Conservation (phyloP, 2,113 vertebrate genomes). For the Lates calcarifer region DNA sequence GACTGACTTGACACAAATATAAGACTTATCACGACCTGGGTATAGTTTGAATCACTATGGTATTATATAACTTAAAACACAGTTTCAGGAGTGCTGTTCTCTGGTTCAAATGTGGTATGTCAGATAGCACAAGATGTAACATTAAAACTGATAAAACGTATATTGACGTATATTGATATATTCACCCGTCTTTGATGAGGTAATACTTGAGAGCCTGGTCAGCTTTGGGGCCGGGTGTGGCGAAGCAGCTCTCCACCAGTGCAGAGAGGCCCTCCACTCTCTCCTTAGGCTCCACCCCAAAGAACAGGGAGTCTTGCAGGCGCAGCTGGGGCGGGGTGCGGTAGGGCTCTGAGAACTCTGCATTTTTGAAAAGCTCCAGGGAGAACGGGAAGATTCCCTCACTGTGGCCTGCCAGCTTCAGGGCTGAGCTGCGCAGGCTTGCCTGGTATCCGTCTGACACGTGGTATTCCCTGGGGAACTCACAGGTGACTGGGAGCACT, state of each 20-base stretch:
- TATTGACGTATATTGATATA: too few relatives aligned
- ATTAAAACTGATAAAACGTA: background rate
- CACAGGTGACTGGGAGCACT: slow-evolving; percentile 93
- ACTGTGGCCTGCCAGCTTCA: slow-evolving; percentile 90
- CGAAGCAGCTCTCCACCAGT: slow-evolving; percentile 96
- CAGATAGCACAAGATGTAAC: background rate
- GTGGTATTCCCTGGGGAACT: slow-evolving; percentile 95
- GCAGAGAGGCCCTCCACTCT: slow-evolving; percentile 91
- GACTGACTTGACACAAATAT: too few relatives aligned
- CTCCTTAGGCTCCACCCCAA: slow-evolving; percentile 94
- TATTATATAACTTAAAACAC: too few relatives aligned
- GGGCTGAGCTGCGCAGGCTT: slow-evolving; percentile 86
- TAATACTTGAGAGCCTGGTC: slow-evolving; percentile 95
- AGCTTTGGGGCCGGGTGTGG: slow-evolving; percentile 91
- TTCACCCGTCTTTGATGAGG: slow-evolving; percentile 95
- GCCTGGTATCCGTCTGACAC: slow-evolving; percentile 95
- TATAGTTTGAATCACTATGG: background rate
- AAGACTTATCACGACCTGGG: background rate
- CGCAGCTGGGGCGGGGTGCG: slow-evolving; percentile 88
- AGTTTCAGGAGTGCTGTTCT: too few relatives aligned
- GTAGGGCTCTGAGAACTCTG: slow-evolving; percentile 93
- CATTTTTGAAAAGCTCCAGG: slow-evolving; percentile 95
- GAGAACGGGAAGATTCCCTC: slow-evolving; percentile 92
- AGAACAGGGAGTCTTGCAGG: slow-evolving; percentile 93
- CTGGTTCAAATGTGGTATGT: background rate